Evolutionary conservation across 2,797 vertebrate genomes (phyloP).

Genomic region (Lophius americanus): DNA sequence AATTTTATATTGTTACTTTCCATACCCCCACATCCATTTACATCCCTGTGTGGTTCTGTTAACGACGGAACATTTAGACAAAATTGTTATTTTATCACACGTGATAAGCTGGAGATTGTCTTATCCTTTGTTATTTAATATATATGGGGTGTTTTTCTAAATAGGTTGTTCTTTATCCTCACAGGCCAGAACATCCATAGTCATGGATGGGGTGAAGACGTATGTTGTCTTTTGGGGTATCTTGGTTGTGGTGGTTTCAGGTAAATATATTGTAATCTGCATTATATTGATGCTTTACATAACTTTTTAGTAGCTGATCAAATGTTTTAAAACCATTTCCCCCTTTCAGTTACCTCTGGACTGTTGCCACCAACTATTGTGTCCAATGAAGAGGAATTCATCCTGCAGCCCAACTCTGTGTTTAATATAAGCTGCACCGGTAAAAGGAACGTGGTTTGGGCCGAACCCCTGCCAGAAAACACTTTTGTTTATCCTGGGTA

Average conservation of each 20-base stretch:
- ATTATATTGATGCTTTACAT: neutral
- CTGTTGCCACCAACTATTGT: conserved; percentile 83
- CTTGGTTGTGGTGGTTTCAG: conserved; percentile 70
- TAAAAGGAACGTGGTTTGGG: conserved; percentile 86
- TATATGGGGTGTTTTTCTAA: no score
- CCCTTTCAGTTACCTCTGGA: conserved; percentile 70
- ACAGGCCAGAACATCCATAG: conserved; percentile 72
- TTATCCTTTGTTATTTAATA: no score
- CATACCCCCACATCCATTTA: neutral
- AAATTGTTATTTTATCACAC: neutral
- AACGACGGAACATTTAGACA: neutral
- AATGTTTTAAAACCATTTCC: neutral
- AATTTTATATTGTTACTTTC: neutral
- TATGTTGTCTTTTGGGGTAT: conserved; percentile 81
- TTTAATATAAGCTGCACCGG: conserved; percentile 91
- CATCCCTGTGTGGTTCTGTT: neutral
- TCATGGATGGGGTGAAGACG: conserved; percentile 82
- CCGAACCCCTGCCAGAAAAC: conserved; percentile 79
- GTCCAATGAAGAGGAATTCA: conserved; percentile 81
- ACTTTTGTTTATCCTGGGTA: conserved; percentile 81
- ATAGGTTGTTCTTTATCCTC: conserved; percentile 36
- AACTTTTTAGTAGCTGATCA: neutral
- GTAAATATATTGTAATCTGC: conserved; percentile 49
- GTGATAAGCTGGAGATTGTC: neutral
- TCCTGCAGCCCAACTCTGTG: conserved; percentile 82